Base-by-base conservation (phyloP, 2,888 invertebrate species). In the Danaus chrysippus region DNA sequence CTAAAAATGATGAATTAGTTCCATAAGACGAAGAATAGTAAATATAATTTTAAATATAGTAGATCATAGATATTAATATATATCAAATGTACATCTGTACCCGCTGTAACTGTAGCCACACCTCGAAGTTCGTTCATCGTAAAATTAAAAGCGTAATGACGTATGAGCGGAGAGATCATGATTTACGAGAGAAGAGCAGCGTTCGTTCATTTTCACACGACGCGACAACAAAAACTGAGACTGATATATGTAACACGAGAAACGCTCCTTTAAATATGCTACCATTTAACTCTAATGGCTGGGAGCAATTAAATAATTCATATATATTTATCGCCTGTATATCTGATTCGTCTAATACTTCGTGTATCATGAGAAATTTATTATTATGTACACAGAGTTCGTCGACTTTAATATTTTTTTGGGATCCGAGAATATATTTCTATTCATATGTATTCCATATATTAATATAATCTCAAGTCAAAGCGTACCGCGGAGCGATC, bases 91-190 rank as follows among this genome's bases (percentile, higher is more conserved):
- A 5, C 34, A 34, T 1, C 10, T 9, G 23, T 52, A 41, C 9
- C 15, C 59, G 61, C 63, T 41, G 19, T 10, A 57, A 65, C 43
- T 63, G n/a, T 1, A 23, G n/a, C 61, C 61, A 17, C 11, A 2
- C 44, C 17, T 3, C 6, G 34, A 42, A 15, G 56, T 58, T 59
- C 59, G 68, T 61, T 68, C 64, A 59, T 64, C 68, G 63, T 72
- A 68, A 73, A 73, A 73, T 74, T 71, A 73, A 75, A 73, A 72
- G 67, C 68, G 61, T 61, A 73, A 71, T 70, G 65, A 67, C 71
- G 61, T 67, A 64, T 63, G 65, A 61, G 66, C 60, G 56, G 59
- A 54, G 61, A 60, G 54, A 52, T 42, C 63, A 57, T 70, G 69
- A 72, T 71, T 67, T 67, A 71, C 59, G 11, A 49, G 41, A 59